Evolutionary conservation across 2,113 vertebrate genomes (phyloP).

Genomic region (Pseudopodoces humilis): DNA sequence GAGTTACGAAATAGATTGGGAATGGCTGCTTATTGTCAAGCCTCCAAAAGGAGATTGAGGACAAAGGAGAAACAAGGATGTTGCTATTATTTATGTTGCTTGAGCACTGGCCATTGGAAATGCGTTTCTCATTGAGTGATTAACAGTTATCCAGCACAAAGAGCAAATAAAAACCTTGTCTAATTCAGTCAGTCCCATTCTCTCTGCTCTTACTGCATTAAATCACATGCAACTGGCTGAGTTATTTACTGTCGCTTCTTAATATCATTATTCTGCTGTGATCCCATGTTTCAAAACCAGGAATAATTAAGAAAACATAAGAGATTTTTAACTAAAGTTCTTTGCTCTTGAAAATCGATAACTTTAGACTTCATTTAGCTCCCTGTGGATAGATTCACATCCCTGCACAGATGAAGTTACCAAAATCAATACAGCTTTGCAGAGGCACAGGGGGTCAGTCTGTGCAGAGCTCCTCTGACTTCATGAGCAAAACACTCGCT

Average conservation of each 20-base stretch:
- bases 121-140: not conserved
- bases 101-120: conserved; percentile 19
- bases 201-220: not conserved
- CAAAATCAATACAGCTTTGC: conserved; percentile 48
- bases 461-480: conserved; percentile 36
- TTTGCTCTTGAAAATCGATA: not conserved
- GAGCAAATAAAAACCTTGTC: conserved; percentile 39
- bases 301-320: conserved; percentile 22
- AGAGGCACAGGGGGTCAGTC: conserved; percentile 8
- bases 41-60: conserved; percentile 27
- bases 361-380: conserved; percentile 44
- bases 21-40: not conserved
- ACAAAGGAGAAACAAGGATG: conserved; percentile 44
- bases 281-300: not conserved
- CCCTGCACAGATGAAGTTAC: conserved; percentile 51
- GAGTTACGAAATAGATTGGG: not conserved
- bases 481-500: conserved; percentile 11
- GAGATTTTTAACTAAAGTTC: conserved; percentile 31
- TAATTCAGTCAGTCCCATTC: not conserved
- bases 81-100: not conserved
- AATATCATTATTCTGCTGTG: not conserved
- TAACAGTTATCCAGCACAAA: conserved; percentile 43
- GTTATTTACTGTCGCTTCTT: not conserved
- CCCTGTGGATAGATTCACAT: conserved; percentile 13
- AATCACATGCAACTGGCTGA: not conserved